These are phyloP conservation scores for Podilymbus podiceps DNA, from an alignment of 2,113 vertebrate genomes.

Conservation along the genomic window DNA sequence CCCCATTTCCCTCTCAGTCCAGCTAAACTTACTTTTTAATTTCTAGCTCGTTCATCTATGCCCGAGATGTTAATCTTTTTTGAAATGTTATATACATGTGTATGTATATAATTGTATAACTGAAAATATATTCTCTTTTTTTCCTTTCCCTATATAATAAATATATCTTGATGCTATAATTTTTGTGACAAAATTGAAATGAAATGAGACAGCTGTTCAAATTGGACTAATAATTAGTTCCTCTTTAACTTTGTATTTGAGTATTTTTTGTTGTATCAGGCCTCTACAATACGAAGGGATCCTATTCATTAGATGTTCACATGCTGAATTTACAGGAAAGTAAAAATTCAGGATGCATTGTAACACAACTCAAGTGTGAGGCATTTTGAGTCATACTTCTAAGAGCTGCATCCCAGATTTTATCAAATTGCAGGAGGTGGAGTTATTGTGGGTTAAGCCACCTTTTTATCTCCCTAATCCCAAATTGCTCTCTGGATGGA, in stretches of 20 bases:
- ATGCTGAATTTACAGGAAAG: background rate
- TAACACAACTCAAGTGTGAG: background rate
- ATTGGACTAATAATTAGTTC: background rate
- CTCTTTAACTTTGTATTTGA: background rate
- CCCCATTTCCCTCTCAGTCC: background rate
- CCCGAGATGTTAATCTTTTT: background rate
- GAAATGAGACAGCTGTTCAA: background rate
- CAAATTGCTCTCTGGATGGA: background rate
- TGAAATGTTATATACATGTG: background rate
- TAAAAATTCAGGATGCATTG: background rate
- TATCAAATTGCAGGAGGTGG: constrained; percentile 22
- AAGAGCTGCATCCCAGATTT: constrained; percentile 16
- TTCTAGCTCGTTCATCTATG: background rate
- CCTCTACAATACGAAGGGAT: background rate
- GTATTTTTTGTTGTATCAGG: background rate
- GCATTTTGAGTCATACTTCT: constrained; percentile 33
- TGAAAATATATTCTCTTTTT: background rate
- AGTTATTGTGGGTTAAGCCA: background rate
- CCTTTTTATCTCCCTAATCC: constrained; percentile 5
- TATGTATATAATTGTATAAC: background rate
- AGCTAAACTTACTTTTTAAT: background rate
- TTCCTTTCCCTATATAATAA: background rate
- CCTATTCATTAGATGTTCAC: background rate
- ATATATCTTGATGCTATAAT: background rate
- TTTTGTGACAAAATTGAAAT: background rate